A percentile compares a stretch with the other conserved stretches of the same genome.
Conservation (phyloP, 2,888 invertebrate species). For the Heliothis peltigera region DNA sequence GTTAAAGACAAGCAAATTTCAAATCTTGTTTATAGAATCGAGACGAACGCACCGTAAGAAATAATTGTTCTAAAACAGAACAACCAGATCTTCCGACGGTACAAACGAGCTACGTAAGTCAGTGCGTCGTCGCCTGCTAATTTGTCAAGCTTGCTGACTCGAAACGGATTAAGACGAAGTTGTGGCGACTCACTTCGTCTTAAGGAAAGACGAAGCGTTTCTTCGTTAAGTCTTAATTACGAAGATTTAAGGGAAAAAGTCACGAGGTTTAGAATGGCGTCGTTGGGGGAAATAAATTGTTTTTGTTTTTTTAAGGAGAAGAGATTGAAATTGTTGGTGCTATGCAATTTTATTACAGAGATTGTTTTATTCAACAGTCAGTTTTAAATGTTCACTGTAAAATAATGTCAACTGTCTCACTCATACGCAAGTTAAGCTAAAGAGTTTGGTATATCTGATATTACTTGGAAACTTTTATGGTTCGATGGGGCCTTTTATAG, state of each 20-base stretch:
- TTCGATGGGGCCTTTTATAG: too few species aligned
- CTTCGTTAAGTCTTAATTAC: constrained; percentile 37
- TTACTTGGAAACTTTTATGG: too few species aligned
- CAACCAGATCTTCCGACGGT: not conserved
- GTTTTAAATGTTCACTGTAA: too few species aligned
- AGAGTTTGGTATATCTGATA: too few species aligned
- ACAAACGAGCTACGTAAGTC: constrained; percentile 7
- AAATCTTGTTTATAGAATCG: too few species aligned
- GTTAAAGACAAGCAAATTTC: too few species aligned
- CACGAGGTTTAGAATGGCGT: constrained; percentile 2
- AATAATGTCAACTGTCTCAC: too few species aligned
- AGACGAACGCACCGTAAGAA: not conserved
- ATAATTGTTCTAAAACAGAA: not conserved
- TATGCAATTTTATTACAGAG: too few species aligned
- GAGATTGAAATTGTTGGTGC: not conserved
- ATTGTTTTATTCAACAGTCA: too few species aligned
- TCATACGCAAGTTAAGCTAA: too few species aligned
- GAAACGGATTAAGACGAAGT: constrained; percentile 36
- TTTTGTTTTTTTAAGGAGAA: not conserved
- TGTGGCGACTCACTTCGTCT: constrained; percentile 18
- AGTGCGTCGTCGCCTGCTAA: constrained; percentile 6
- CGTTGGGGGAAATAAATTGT: not conserved
- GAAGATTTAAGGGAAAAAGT: constrained; percentile 21
- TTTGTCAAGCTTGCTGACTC: constrained; percentile 26
- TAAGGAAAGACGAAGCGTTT: constrained; percentile 23